These are phyloP conservation scores for Falco columbarius DNA, from an alignment of 2,797 vertebrate genomes.

Conservation along the genomic window DNA sequence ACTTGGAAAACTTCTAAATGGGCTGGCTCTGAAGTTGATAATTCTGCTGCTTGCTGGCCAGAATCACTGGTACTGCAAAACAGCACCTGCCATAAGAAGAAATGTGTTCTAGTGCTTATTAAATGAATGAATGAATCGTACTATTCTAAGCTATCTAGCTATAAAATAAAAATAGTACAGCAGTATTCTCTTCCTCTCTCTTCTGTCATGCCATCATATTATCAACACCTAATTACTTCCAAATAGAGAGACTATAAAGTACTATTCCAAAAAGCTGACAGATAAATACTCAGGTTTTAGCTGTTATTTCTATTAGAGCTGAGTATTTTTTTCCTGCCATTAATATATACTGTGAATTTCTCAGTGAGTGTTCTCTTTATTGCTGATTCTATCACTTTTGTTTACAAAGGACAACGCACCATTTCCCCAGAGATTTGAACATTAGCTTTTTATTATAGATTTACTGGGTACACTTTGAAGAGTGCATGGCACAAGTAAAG, in stretches of 20 bases:
- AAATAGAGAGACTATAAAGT: background rate
- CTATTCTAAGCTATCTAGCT: background rate
- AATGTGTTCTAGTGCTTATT: background rate
- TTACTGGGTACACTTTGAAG: background rate
- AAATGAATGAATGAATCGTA: background rate
- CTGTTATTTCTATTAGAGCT: background rate
- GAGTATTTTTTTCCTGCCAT: background rate
- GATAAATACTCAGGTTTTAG: background rate
- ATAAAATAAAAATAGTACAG: background rate
- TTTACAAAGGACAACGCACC: background rate
- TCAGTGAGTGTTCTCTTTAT: background rate
- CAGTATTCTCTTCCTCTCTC: background rate
- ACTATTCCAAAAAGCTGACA: background rate
- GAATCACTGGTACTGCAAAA: background rate
- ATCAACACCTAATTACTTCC: background rate
- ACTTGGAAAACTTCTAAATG: background rate
- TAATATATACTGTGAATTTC: background rate
- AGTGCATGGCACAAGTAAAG: background rate
- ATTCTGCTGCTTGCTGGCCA: background rate
- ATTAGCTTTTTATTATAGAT: background rate
- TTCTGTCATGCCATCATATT: background rate
- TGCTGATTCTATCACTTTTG: background rate
- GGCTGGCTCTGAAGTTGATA: background rate
- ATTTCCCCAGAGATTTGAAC: background rate
- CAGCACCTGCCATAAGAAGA: background rate